These are phyloP conservation scores for Calameuta pallipes DNA, from an alignment of 2,888 invertebrate genomes.

Conservation along the genomic window DNA sequence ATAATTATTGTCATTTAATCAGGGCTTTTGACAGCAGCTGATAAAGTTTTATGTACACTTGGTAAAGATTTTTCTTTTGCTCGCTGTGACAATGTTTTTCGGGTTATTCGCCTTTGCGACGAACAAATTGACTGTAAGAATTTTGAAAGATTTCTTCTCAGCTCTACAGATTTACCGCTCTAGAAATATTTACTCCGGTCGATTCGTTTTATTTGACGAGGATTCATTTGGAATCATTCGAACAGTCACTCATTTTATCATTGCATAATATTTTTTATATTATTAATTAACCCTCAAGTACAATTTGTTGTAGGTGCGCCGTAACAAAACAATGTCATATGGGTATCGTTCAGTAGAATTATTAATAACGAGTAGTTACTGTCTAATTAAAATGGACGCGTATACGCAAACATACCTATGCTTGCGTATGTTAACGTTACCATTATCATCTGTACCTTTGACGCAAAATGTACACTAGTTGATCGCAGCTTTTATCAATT, in stretches of 20 bases:
- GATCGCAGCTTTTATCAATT: not conserved
- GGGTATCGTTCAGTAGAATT: not conserved
- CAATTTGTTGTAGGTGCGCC: not conserved
- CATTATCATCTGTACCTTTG: not conserved
- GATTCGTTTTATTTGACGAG: not conserved
- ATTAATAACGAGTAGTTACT: not conserved
- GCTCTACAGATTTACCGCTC: not conserved
- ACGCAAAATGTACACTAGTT: not conserved
- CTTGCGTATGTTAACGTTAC: not conserved
- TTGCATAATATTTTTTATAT: not conserved
- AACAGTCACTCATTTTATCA: not conserved
- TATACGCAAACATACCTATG: not conserved
- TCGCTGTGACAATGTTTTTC: not conserved
- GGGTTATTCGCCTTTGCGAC: not conserved
- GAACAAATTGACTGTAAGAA: not conserved
- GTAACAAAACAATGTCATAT: not conserved
- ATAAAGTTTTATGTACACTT: not conserved
- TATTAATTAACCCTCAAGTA: not conserved
- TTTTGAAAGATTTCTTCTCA: not conserved
- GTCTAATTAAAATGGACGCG: not conserved
- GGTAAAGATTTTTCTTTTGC: not conserved
- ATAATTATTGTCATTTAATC: not conserved
- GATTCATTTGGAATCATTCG: not conserved
- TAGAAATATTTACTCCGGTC: not conserved
- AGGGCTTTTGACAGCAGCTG: not conserved